Conservation (phyloP, 2,888 invertebrate genomes). For the Neelides folsomi region DNA sequence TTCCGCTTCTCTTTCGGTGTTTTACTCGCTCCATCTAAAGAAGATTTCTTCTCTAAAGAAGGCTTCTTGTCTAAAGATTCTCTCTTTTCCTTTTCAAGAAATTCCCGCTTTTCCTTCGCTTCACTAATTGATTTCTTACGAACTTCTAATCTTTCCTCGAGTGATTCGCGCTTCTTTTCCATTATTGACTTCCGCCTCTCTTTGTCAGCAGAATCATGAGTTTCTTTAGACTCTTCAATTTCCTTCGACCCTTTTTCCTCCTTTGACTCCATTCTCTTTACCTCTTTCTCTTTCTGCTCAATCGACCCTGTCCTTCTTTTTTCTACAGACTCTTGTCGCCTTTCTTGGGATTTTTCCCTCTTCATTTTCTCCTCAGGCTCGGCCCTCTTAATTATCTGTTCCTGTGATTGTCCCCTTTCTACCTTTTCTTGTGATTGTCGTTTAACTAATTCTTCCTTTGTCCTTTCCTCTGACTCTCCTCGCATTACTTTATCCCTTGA, state of each 20-base stretch:
- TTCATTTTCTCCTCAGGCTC: constrained; percentile 1
- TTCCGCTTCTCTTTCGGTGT: no score
- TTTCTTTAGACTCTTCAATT: background rate
- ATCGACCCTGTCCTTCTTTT: background rate
- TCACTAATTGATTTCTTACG: no score
- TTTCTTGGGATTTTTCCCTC: background rate
- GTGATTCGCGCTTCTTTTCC: no score
- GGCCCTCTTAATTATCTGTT: background rate
- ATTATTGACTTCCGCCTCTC: no score
- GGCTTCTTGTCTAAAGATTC: no score
- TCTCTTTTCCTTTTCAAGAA: no score
- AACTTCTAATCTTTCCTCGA: no score
- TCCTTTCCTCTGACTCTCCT: no score
- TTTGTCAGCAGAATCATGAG: no score
- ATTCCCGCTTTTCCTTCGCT: no score
- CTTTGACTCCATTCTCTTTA: constrained; percentile 17
- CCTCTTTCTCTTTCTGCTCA: constrained; percentile 7
- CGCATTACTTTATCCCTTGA: background rate
- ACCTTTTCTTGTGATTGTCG: constrained; percentile 1
- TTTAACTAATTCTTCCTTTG: background rate
- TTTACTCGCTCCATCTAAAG: no score
- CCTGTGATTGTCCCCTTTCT: background rate
- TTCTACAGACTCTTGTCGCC: background rate
- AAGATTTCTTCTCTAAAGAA: no score
- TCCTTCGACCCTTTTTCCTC: constrained; percentile 11